A percentile compares a stretch with the other conserved stretches of the same genome.
Conservation (phyloP, 2,888 invertebrate genomes). For the Orchesella flavescens region DNA sequence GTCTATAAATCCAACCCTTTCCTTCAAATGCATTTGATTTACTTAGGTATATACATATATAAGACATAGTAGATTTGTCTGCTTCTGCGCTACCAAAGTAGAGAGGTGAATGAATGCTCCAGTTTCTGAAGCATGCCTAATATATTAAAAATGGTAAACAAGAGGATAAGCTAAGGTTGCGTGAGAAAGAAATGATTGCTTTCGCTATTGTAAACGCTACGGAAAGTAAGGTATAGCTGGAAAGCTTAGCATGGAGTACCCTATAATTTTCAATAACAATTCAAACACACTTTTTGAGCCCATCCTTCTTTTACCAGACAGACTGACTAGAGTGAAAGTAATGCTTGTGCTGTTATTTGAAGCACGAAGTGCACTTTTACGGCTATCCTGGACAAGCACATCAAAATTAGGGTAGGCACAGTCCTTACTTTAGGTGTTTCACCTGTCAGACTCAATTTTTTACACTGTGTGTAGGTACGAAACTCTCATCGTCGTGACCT, state of each 20-base stretch:
- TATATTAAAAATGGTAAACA: slow-evolving; percentile 24
- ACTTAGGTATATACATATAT: not conserved
- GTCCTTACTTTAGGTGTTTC: slow-evolving; percentile 42
- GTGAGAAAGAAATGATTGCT: slow-evolving; percentile 46
- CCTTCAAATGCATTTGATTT: slow-evolving; percentile 38
- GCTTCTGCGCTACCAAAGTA: slow-evolving; percentile 39
- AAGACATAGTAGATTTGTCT: slow-evolving; percentile 29
- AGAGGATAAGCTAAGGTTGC: slow-evolving; percentile 49
- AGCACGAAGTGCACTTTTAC: not conserved
- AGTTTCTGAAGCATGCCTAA: slow-evolving; percentile 55
- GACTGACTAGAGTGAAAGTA: slow-evolving; percentile 23
- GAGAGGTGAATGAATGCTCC: slow-evolving; percentile 65
- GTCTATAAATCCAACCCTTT: slow-evolving; percentile 21
- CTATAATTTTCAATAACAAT: slow-evolving; percentile 50
- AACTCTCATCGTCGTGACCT: slow-evolving; percentile 31
- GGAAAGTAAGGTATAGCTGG: slow-evolving; percentile 33
- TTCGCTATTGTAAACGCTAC: slow-evolving; percentile 17
- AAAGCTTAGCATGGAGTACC: slow-evolving; percentile 7
- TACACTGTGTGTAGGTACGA: not conserved
- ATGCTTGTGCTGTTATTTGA: too few relatives aligned
- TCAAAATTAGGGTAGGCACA: slow-evolving; percentile 53
- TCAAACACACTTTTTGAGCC: slow-evolving; percentile 22
- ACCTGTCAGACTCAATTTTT: slow-evolving; percentile 32
- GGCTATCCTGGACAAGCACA: slow-evolving; percentile 49
- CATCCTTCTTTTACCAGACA: slow-evolving; percentile 30